Conservation (phyloP, 1,140 invertebrate species). For the Heliconius congener region DNA sequence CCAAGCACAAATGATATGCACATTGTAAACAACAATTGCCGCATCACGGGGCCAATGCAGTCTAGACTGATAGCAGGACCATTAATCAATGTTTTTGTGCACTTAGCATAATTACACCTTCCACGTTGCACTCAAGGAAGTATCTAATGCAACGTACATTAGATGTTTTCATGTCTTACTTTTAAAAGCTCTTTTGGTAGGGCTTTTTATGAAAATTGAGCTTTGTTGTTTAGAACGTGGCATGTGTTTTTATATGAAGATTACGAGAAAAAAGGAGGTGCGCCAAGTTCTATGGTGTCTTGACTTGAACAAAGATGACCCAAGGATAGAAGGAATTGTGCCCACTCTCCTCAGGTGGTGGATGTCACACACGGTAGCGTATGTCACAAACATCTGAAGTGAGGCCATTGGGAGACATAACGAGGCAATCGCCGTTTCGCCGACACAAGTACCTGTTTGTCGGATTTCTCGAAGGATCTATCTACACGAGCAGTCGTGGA, state of each 20-base stretch:
- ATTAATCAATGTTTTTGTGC: conserved; percentile 58
- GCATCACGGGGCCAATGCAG: conserved; percentile 19
- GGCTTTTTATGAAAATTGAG: conserved; percentile 5
- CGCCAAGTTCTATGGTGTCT: too few relatives aligned
- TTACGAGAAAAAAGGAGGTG: too few relatives aligned
- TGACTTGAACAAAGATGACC: too few relatives aligned
- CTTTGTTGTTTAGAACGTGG: background rate
- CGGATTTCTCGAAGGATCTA: too few relatives aligned
- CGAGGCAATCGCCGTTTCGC: too few relatives aligned
- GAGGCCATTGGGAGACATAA: too few relatives aligned
- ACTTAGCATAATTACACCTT: conserved; percentile 53
- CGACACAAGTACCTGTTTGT: too few relatives aligned
- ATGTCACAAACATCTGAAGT: too few relatives aligned
- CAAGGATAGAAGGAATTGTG: too few relatives aligned
- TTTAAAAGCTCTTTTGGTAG: background rate
- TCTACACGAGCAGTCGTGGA: too few relatives aligned
- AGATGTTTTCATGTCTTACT: conserved; percentile 13
- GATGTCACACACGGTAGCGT: too few relatives aligned
- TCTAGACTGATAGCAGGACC: conserved; percentile 51
- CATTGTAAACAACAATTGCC: conserved; percentile 4
- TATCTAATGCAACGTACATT: conserved; percentile 22
- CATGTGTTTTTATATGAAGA: background rate
- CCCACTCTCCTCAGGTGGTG: too few relatives aligned
- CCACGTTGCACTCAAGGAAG: conserved; percentile 8
- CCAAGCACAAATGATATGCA: background rate